Percentiles rank a stretch among this genome's conserved stretches.
These are phyloP conservation scores for Neosalanx taihuensis DNA, from an alignment of 2,797 vertebrate species.

Conservation along the genomic window DNA sequence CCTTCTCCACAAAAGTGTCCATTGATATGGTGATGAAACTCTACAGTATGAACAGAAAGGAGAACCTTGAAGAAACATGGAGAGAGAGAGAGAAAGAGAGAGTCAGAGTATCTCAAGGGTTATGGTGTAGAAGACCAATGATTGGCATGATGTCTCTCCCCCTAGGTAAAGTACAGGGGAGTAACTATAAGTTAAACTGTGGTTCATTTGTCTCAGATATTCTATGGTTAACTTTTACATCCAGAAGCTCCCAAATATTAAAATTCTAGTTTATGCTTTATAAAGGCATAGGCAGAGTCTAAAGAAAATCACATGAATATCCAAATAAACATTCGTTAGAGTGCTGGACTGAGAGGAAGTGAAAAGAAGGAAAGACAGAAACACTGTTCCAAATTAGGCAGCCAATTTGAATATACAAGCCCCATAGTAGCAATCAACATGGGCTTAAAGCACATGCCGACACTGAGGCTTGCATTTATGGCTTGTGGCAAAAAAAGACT, in stretches of 20 bases:
- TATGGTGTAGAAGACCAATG: too few species aligned
- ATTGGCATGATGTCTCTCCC: too few species aligned
- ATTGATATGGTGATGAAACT: too few species aligned
- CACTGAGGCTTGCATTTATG: too few species aligned
- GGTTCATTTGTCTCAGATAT: constrained; percentile 10
- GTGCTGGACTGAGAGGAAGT: background rate
- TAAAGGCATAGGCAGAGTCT: constrained; percentile 6
- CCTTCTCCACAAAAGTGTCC: too few species aligned
- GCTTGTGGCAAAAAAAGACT: background rate
- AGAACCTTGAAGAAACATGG: too few species aligned
- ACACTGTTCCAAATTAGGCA: background rate
- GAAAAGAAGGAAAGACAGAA: background rate
- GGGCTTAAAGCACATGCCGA: too few species aligned
- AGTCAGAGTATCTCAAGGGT: too few species aligned
- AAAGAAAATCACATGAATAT: constrained; percentile 12
- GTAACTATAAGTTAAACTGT: constrained; percentile 17
- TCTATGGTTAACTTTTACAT: background rate
- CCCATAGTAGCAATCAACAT: background rate
- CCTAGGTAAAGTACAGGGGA: too few species aligned
- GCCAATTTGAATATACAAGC: constrained; percentile 8
- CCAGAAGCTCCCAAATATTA: constrained; percentile 8
- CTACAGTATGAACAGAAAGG: too few species aligned
- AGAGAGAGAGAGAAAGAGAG: too few species aligned
- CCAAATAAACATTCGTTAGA: background rate
- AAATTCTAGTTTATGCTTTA: constrained; percentile 20